Evolutionary conservation across 2,888 invertebrate genomes (phyloP).

Genomic region (Diarsia rubi): DNA sequence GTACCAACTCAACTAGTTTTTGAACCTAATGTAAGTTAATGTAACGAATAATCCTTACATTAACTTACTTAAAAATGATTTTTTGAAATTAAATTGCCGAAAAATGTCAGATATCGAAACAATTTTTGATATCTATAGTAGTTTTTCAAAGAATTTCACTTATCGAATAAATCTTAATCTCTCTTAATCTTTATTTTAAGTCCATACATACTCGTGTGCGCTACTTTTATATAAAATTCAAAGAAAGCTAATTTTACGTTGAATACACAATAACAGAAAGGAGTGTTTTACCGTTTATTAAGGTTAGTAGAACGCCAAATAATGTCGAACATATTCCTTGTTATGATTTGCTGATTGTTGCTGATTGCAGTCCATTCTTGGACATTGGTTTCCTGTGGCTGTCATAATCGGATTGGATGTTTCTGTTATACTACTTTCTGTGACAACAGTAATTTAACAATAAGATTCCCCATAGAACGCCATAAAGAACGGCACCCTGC

Average conservation of each 20-base stretch:
- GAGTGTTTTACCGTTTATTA: background rate
- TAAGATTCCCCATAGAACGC: too few relatives aligned
- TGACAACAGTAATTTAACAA: too few relatives aligned
- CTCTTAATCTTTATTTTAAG: too few relatives aligned
- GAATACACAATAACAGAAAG: background rate
- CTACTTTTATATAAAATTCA: background rate
- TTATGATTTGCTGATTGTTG: background rate
- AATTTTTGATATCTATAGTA: background rate
- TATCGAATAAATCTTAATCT: too few relatives aligned
- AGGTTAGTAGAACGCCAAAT: background rate
- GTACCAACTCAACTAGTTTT: background rate
- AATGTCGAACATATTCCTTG: background rate
- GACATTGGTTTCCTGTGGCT: background rate
- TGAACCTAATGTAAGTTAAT: too few relatives aligned
- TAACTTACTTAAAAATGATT: too few relatives aligned
- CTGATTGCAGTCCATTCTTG: background rate
- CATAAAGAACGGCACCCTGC: too few relatives aligned
- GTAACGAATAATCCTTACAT: too few relatives aligned
- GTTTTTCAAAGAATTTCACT: background rate
- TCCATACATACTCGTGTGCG: background rate
- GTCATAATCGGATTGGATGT: too few relatives aligned
- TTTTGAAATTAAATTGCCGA: too few relatives aligned
- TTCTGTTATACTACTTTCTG: too few relatives aligned
- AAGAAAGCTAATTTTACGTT: background rate
- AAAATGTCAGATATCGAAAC: background rate